phyloP scores from a whole-genome alignment of 2,113 vertebrate species.

The Tonatia bakeri region DNA sequence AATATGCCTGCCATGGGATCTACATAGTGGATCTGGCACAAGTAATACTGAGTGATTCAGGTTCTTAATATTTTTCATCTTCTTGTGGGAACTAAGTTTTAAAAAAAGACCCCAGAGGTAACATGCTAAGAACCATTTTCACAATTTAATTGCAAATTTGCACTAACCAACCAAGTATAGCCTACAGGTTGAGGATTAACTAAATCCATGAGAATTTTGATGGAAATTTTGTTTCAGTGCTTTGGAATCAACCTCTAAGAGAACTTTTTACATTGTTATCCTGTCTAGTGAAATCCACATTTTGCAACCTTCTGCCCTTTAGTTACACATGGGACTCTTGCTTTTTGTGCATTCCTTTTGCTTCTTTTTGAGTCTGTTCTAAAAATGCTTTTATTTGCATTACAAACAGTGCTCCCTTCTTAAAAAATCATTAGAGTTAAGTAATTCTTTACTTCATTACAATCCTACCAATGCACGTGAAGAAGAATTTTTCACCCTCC shows the following conservation, averaged over 20 bases:
- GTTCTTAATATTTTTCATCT: conserved; percentile 71
- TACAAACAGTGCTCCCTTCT: not conserved
- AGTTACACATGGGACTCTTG: not conserved
- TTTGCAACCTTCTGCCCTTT: not conserved
- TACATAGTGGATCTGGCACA: conserved; percentile 61
- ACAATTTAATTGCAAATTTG: conserved; percentile 64
- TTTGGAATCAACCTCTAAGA: not conserved
- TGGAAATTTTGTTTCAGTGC: conserved; percentile 13
- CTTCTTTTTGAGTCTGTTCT: not conserved
- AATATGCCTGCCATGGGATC: conserved; percentile 66
- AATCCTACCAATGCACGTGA: not conserved
- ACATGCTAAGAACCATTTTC: conserved; percentile 48
- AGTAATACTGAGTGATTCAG: conserved; percentile 56
- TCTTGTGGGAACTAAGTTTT: conserved; percentile 62
- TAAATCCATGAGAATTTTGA: conserved; percentile 30
- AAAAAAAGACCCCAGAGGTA: conserved; percentile 60
- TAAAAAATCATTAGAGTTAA: not conserved
- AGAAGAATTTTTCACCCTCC: not conserved
- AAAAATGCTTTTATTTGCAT: not conserved
- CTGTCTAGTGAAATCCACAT: not conserved
- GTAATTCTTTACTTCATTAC: not conserved
- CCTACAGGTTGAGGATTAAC: conserved; percentile 12
- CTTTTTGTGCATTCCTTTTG: not conserved
- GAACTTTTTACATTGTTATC: not conserved
- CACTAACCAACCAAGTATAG: conserved; percentile 3